Evolutionary conservation across 2,113 vertebrate species (phyloP).

Genomic region (Semicossyphus pulcher): DNA sequence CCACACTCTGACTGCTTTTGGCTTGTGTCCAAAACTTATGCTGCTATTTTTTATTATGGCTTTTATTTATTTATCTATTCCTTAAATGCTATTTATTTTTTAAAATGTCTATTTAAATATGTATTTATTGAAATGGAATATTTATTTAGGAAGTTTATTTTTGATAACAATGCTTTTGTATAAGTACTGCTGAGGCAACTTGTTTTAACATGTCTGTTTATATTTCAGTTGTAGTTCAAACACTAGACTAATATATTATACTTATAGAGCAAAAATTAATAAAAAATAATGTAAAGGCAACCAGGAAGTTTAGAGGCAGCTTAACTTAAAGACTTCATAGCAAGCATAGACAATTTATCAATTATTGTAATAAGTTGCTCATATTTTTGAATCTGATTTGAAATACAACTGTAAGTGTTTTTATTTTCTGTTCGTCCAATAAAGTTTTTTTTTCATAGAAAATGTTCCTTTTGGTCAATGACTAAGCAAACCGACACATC

Average conservation of each 20-base stretch:
- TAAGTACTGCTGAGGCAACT: not conserved
- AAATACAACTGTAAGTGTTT: not conserved
- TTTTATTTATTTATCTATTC: constrained; percentile 46
- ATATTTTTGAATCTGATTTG: not conserved
- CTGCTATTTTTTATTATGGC: constrained; percentile 11
- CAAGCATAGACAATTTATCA: no score
- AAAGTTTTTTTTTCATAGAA: no score
- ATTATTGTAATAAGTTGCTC: no score
- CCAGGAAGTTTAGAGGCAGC: no score
- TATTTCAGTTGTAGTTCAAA: not conserved
- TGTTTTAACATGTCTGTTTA: not conserved
- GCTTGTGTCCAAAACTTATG: not conserved
- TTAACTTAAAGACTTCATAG: not conserved
- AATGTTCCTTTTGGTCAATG: not conserved
- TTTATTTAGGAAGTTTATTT: constrained; percentile 57
- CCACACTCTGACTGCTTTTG: not conserved
- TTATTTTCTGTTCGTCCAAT: constrained; percentile 16
- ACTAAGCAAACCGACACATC: not conserved
- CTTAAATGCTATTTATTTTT: constrained; percentile 22
- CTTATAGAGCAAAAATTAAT: not conserved
- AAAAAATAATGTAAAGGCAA: not conserved
- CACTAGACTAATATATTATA: not conserved
- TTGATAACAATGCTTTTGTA: not conserved
- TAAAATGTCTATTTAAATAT: constrained; percentile 54
- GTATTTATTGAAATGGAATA: constrained; percentile 64